phyloP scores from a whole-genome alignment of 2,113 vertebrate genomes.

The Engraulis encrasicolus region DNA sequence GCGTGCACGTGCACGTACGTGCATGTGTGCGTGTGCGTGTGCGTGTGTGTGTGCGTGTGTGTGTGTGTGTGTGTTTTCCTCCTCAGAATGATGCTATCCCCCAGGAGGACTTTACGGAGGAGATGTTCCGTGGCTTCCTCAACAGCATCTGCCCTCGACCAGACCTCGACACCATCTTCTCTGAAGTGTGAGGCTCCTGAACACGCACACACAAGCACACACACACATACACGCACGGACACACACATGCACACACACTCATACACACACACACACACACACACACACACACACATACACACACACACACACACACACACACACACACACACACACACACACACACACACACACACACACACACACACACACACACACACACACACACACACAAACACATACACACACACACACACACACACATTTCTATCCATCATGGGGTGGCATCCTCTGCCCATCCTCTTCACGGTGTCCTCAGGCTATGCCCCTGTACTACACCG shows the following conservation, averaged over 20 bases:
- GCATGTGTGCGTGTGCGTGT: conserved; percentile 5
- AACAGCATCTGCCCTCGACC: conserved; percentile 91
- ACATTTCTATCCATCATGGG: too few species aligned
- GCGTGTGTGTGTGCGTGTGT: neutral
- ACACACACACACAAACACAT: too few species aligned
- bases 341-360: neutral
- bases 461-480: too few species aligned
- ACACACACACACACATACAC: neutral
- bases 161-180: conserved; percentile 96
- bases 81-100: conserved; percentile 91
- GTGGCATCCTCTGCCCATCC: too few species aligned
- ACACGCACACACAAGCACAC: neutral
- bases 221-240: neutral
- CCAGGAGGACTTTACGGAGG: conserved; percentile 91
- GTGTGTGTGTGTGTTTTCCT: conserved; percentile 46
- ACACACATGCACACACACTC: neutral
- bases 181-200: conserved; percentile 86
- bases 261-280: neutral
- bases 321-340: neutral
- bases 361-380: neutral
- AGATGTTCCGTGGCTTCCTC: conserved; percentile 89
- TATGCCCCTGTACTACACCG: too few species aligned
- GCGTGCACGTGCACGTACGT: neutral
- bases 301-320: neutral
- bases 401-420: too few species aligned